Base-by-base conservation (phyloP, 2,797 vertebrate species). In the Mallotus villosus region DNA sequence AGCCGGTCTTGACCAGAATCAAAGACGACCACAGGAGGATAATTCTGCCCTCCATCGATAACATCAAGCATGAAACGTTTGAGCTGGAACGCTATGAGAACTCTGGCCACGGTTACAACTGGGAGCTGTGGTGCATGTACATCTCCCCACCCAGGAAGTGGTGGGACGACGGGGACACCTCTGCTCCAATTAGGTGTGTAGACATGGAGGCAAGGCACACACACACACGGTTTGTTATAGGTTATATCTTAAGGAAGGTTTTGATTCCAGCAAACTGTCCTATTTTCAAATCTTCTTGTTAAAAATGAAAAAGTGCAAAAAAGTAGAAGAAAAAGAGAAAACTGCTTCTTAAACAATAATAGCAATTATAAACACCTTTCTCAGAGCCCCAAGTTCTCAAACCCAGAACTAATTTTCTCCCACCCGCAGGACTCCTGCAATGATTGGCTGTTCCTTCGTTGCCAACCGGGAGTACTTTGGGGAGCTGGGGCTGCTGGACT, bases 111-210 rank as follows among this genome's bases (percentile, higher is more conserved):
- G 97, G 97, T 51, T 99, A 96, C 93, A 98, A 95, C 90, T 99
- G 97, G 97, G 97, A 99, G 89, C 93, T 99, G 63, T 99, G 97
- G 97, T 99, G 97, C 89, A 98, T 98, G 96, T 99, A 99, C 88
- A 98, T 99, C 90, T 97, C 92, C 83, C 97, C 97, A 0, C 96
- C 96, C 0, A 97, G 96, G 81, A 94, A 96, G 84, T 99, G 97
- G 97, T 97, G 95, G 96, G 96, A 99, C 0, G 94, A 95, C 0
- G 97, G 96, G 0, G 96, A 99, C 88, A 94, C 92, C 60, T 95
- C 96, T 0, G 95, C 97, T 32, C 97, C 97, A 53, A 99, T 99
- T 92, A 98, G 96, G 97, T 94, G 79, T 5, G 58, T 9, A 49
- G n/a, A 51, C 24, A 63, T 34, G 6, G 17, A 49, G 9, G 32